Evolutionary conservation across 2,113 vertebrate genomes (phyloP).

Genomic region (Pachyramphus minor): DNA sequence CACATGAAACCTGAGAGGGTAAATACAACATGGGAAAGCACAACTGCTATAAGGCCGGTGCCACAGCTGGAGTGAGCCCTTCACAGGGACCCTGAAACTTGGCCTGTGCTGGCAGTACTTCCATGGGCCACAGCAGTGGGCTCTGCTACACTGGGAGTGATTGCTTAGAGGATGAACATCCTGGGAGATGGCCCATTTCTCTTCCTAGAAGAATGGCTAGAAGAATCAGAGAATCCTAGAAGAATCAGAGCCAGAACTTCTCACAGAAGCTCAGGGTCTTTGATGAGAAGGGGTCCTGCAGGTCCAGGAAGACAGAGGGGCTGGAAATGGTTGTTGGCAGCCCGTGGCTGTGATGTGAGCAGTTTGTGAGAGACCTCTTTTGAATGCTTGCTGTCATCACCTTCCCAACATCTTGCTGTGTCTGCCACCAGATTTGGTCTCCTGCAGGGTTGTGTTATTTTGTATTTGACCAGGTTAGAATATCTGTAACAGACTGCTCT

Average conservation of each 20-base stretch:
- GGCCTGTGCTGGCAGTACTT: not conserved
- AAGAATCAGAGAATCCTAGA: no score
- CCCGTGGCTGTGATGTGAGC: rapidly evolving
- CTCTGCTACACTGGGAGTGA: not conserved
- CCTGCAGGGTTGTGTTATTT: not conserved
- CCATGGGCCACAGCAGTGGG: not conserved
- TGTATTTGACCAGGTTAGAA: not conserved
- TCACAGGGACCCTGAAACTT: rapidly evolving
- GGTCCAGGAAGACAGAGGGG: rapidly evolving
- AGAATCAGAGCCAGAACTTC: not conserved
- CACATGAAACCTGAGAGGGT: slow-evolving; percentile 21
- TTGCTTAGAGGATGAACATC: not conserved
- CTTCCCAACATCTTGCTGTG: not conserved
- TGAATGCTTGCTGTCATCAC: not conserved
- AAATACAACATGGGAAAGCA: not conserved
- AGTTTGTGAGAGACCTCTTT: not conserved
- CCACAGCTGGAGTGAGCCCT: not conserved
- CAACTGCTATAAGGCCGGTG: rapidly evolving
- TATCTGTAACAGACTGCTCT: rapidly evolving
- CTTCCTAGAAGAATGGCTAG: not conserved
- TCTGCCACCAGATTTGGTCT: not conserved
- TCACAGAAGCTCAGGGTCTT: not conserved
- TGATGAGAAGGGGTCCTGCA: not conserved
- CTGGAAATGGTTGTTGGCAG: not conserved
- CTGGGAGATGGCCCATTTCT: not conserved